phyloP scores from a whole-genome alignment of 2,797 vertebrate species.

The Trichosurus vulpecula region DNA sequence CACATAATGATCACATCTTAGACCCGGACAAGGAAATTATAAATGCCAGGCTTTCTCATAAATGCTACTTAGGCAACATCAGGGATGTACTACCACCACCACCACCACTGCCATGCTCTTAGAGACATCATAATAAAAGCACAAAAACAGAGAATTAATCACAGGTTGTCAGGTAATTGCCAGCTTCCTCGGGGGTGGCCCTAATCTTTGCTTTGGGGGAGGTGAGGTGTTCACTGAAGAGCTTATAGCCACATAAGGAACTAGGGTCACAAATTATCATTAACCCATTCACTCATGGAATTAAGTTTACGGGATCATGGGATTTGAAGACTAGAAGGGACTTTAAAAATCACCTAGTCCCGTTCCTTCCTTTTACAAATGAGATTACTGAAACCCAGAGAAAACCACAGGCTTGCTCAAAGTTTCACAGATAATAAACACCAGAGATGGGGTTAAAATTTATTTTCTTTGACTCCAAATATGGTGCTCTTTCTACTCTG shows the following conservation, averaged over 20 bases:
- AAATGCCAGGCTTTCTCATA: constrained; percentile 27
- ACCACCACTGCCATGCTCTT: not conserved
- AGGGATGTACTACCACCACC: not conserved
- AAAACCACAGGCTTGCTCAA: not conserved
- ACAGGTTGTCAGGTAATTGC: not conserved
- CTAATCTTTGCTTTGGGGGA: not conserved
- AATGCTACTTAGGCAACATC: not conserved
- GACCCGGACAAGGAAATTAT: constrained; percentile 53
- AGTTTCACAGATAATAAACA: not conserved
- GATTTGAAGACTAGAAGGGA: not conserved
- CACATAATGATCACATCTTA: constrained; percentile 67
- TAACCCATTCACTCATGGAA: not conserved
- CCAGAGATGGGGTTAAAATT: not conserved
- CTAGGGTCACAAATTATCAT: not conserved
- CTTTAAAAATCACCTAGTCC: not conserved
- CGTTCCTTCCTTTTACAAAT: not conserved
- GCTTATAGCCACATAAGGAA: not conserved
- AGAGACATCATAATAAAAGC: not conserved
- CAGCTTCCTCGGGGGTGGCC: not conserved
- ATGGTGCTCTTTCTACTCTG: not conserved
- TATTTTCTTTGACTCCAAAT: not conserved
- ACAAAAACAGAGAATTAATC: not conserved
- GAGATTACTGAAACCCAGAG: not conserved
- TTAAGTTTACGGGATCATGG: not conserved
- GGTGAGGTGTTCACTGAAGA: not conserved